Evolutionary conservation across 2,797 vertebrate genomes (phyloP).

Genomic region (Limnodromus scolopaceus): DNA sequence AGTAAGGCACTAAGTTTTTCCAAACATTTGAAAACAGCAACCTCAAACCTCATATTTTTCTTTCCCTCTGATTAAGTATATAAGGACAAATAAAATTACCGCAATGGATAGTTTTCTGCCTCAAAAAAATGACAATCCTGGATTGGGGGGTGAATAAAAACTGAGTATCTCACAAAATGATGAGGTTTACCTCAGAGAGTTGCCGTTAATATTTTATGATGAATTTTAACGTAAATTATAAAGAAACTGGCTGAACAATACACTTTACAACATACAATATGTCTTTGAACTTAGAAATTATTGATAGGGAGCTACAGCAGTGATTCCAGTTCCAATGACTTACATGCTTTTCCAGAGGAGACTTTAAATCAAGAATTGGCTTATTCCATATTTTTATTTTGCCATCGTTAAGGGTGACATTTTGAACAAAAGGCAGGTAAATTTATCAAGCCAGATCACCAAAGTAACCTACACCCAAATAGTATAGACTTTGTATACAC

Average conservation of each 20-base stretch:
- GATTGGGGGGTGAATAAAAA: neutral
- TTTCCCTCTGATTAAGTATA: neutral
- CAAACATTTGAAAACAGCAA: neutral
- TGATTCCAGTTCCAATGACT: neutral
- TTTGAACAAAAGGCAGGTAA: neutral
- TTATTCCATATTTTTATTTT: neutral
- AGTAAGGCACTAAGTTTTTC: neutral
- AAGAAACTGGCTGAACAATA: neutral
- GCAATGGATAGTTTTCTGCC: neutral
- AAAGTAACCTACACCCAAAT: neutral
- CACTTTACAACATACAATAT: neutral
- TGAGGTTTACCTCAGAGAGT: slow-evolving; percentile 24
- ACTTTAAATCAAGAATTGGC: neutral
- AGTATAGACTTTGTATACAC: neutral
- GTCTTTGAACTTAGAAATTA: neutral
- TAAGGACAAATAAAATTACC: neutral
- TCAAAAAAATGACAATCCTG: neutral
- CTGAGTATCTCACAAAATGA: neutral
- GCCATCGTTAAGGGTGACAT: neutral
- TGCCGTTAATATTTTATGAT: slow-evolving; percentile 36
- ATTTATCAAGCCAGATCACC: neutral
- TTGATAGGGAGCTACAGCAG: neutral
- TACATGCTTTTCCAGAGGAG: neutral
- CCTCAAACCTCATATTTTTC: neutral
- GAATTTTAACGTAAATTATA: slow-evolving; percentile 33